Conservation (phyloP, 2,797 vertebrate genomes). For the Argyrosomus regius region DNA sequence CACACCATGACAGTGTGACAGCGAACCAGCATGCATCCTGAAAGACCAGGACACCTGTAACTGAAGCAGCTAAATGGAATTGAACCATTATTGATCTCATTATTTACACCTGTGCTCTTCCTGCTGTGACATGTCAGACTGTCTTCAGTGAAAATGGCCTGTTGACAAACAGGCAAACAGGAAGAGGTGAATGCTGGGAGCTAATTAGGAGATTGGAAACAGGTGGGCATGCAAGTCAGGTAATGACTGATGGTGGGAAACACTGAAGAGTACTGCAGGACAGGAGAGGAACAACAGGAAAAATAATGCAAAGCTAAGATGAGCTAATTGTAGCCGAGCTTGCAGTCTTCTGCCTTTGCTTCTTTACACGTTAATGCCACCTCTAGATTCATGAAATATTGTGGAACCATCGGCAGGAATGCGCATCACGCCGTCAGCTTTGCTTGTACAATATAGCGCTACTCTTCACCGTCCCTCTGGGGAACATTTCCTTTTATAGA, state of each 20-base stretch:
- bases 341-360: not conserved
- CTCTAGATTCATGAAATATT: not conserved
- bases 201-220: conserved; percentile 19
- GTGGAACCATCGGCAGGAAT: not conserved
- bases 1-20: no score
- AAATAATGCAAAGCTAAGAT: not conserved
- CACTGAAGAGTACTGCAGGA: not conserved
- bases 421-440: not conserved
- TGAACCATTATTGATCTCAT: no score
- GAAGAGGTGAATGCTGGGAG: not conserved
- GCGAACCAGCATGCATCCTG: no score
- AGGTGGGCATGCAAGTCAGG: not conserved
- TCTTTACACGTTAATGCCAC: not conserved
- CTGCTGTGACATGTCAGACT: not conserved
- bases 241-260: conserved; percentile 7
- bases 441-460: not conserved
- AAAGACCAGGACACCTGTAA: no score
- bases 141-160: not conserved
- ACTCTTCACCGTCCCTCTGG: not conserved
- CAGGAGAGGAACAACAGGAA: not conserved
- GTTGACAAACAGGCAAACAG: not conserved
- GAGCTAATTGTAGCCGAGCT: not conserved
- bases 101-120: not conserved
- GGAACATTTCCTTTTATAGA: not conserved
- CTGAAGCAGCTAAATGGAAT: no score